These are phyloP conservation scores for Nothoprocta pentlandii DNA, from an alignment of 2,113 vertebrate species.

Conservation along the genomic window DNA sequence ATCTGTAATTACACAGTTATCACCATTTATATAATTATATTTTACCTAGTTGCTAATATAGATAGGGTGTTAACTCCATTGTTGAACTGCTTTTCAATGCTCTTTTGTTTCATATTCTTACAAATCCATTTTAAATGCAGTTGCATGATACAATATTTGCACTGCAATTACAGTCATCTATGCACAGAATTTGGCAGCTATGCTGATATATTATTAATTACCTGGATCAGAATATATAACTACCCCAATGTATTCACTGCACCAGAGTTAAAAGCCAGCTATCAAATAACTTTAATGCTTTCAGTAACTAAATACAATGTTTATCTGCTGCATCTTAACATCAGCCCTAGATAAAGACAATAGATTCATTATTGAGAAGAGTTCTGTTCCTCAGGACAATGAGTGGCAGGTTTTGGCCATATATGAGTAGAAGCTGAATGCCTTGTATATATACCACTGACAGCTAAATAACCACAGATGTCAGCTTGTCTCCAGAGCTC, in stretches of 20 bases:
- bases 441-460: not conserved
- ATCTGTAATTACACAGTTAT: not conserved
- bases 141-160: not conserved
- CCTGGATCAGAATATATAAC: not conserved
- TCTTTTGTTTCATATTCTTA: not conserved
- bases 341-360: not conserved
- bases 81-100: not conserved
- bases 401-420: not conserved
- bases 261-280: not conserved
- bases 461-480: not conserved
- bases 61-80: not conserved
- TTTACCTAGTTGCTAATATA: not conserved
- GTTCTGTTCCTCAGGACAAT: not conserved
- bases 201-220: constrained; percentile 9
- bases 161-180: not conserved
- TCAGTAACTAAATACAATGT: not conserved
- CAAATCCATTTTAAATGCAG: not conserved
- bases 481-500: not conserved
- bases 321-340: not conserved
- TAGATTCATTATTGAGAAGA: not conserved
- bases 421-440: not conserved
- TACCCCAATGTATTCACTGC: not conserved
- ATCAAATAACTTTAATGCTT: not conserved
- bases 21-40: not conserved
- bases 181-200: not conserved